phyloP scores from a whole-genome alignment of 2,113 vertebrate genomes.

The Melierax canorus region DNA sequence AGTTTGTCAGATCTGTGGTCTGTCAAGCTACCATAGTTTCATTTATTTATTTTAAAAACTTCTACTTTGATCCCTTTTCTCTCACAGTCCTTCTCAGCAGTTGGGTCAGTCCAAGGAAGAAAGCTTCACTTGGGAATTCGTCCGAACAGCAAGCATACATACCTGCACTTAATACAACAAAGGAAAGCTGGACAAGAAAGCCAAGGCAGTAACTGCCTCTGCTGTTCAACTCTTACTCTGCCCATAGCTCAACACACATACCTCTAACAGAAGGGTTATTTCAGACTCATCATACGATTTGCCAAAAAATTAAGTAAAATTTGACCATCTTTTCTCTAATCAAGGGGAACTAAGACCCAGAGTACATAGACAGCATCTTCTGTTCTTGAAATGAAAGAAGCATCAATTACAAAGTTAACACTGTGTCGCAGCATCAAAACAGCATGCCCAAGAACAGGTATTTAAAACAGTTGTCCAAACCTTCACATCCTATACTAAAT shows the following conservation, averaged over 20 bases:
- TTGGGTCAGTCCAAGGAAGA: neutral
- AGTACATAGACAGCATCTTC: neutral
- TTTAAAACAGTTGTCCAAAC: neutral
- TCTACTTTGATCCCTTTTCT: neutral
- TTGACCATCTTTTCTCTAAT: neutral
- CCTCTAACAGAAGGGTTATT: neutral
- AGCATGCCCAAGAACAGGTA: neutral
- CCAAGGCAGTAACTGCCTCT: neutral
- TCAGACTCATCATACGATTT: neutral
- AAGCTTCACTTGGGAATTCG: neutral
- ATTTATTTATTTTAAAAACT: neutral
- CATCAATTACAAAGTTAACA: neutral
- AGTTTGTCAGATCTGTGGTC: neutral
- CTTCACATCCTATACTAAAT: neutral
- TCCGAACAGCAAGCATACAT: neutral
- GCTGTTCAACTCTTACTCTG: neutral
- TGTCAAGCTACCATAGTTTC: neutral
- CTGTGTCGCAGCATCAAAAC: neutral
- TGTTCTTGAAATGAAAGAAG: neutral
- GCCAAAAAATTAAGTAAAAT: neutral
- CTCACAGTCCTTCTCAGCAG: neutral
- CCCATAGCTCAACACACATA: neutral
- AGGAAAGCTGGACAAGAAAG: neutral
- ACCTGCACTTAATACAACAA: neutral
- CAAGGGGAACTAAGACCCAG: neutral